A percentile compares a stretch with the other conserved stretches of the same genome.
phyloP scores from a whole-genome alignment of 1,140 invertebrate species.

The Bombyx mori region ASM3026992v2 NC_085116.1:16971501-16972000 shows the following conservation, averaged over 20 bases:
- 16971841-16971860: constrained; percentile 80
- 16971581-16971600: constrained; percentile 87
- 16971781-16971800: constrained; percentile 76
- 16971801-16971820: constrained; percentile 78
- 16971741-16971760: constrained; percentile 79
- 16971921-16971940: constrained; percentile 94
- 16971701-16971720: constrained; percentile 79
- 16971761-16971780: constrained; percentile 72
- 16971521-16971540: not conserved
- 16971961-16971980: constrained; percentile 93
- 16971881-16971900: constrained; percentile 96
- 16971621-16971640: constrained; percentile 82
- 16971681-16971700: constrained; percentile 84
- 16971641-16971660: constrained; percentile 85
- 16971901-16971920: constrained; percentile 99
- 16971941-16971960: constrained; percentile 96
- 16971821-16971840: constrained; percentile 78
- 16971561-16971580: constrained; percentile 79
- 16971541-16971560: constrained; percentile 57
- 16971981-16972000: constrained; percentile 94
- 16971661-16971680: constrained; percentile 82
- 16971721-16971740: constrained; percentile 79
- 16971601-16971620: constrained; percentile 84
- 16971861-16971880: constrained; percentile 87
- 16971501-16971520: not conserved